Conservation (phyloP, 2,888 invertebrate species). For the Agrotis puta region DNA sequence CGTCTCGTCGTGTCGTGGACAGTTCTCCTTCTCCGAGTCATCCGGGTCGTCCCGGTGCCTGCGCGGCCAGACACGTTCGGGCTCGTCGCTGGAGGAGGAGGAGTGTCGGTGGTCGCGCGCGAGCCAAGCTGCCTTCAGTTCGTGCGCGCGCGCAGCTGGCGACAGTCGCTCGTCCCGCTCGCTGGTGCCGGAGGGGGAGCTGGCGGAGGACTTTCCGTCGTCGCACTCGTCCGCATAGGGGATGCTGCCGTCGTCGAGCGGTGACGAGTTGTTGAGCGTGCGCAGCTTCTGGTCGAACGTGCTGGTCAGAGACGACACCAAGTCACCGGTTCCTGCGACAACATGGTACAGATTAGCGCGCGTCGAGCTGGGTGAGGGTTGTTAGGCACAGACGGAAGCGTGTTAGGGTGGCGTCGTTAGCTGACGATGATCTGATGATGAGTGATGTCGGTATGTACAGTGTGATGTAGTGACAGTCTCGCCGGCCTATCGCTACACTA, state of each 20-base stretch:
- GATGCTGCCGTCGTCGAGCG: conserved; percentile 93
- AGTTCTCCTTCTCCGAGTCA: conserved; percentile 87
- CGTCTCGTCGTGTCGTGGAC: conserved; percentile 68
- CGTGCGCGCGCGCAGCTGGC: conserved; percentile 80
- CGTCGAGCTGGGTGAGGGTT: conserved; percentile 28
- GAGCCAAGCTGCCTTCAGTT: conserved; percentile 87
- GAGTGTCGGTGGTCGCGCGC: conserved; percentile 84
- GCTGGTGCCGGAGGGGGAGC: conserved; percentile 78
- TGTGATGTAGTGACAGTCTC: conserved; percentile 61
- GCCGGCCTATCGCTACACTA: conserved; percentile 57
- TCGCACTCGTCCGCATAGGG: conserved; percentile 93
- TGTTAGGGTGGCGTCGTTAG: conserved; percentile 76
- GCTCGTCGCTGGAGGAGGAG: conserved; percentile 81
- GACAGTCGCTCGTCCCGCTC: conserved; percentile 69
- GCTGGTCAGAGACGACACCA: conserved; percentile 95
- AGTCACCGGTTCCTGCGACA: conserved; percentile 95
- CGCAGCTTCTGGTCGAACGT: conserved; percentile 96
- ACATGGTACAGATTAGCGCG: conserved; percentile 62
- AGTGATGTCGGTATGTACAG: conserved; percentile 73
- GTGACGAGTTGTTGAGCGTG: conserved; percentile 93
- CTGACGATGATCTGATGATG: conserved; percentile 73
- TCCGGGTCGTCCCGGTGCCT: conserved; percentile 75
- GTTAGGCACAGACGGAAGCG: conserved; percentile 77
- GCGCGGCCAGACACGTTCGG: conserved; percentile 69
- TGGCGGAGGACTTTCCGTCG: conserved; percentile 79